Percentiles rank a stretch among this genome's conserved stretches.
phyloP scores from a whole-genome alignment of 2,888 invertebrate genomes.

The Stenodera caucasica region DNA sequence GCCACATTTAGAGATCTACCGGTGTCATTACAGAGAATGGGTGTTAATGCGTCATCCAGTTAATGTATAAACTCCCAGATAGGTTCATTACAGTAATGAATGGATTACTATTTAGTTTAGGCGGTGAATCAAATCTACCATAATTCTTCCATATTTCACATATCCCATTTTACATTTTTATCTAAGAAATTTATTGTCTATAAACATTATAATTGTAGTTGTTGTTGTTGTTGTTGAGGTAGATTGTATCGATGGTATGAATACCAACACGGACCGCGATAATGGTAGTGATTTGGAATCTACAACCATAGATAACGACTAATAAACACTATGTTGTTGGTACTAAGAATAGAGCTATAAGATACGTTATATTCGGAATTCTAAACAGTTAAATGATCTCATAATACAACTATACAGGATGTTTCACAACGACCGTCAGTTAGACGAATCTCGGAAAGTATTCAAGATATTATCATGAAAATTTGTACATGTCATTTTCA shows the following conservation, averaged over 20 bases:
- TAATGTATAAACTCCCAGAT: conserved; percentile 1
- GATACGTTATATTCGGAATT: no score
- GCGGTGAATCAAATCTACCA: not conserved
- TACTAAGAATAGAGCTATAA: conserved; percentile 23
- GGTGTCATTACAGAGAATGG: conserved; percentile 15
- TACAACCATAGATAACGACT: not conserved
- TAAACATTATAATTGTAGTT: not conserved
- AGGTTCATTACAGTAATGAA: not conserved
- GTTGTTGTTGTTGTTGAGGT: no score
- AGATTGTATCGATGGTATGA: not conserved
- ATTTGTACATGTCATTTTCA: no score
- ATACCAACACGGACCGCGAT: not conserved
- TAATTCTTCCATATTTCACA: no score
- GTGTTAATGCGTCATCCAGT: conserved; percentile 20
- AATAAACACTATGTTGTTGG: not conserved
- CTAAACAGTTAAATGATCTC: no score
- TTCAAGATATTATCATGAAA: no score
- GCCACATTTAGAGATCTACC: conserved; percentile 16
- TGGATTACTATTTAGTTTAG: not conserved
- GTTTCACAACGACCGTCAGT: no score
- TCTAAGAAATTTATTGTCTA: not conserved
- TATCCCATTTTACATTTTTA: no score
- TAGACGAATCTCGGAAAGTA: no score
- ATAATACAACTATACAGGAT: no score
- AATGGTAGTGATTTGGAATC: conserved; percentile 3